Evolutionary conservation across 2,113 vertebrate species (phyloP), one percentile per base, ranked within the genome.

Genomic region (Microtus montanus): DNA sequence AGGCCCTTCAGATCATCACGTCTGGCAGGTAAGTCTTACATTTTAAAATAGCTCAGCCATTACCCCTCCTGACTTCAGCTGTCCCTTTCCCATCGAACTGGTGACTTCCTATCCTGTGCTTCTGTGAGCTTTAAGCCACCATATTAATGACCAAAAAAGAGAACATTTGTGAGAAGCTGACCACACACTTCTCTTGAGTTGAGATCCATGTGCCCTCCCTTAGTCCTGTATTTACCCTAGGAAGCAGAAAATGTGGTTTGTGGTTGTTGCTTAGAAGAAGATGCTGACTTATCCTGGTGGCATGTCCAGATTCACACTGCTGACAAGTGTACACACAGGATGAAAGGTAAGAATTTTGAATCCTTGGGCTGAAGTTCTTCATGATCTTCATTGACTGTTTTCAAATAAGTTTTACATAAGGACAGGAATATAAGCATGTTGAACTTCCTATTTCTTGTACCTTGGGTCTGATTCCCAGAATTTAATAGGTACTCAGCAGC

Each of bases 1-100:
- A 75, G 20, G 9, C 15, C 87, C 26, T 78, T 78, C 85, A 96
- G 71, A 73, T 92, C 19, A 84, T 87, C 35, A n/a, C 6, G 84
- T 85, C 71, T 52, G 11, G n/a, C 6, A 64, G 64, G 84, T 30
- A 85, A 87, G 77, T 54, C 92, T 85, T 61, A 44, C 61, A 74
- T 90, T 96, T 92, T 91, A 68, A 92, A 92, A 87, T 5, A 83
- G 44, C 33, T 93, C 47, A 87, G 75, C 63, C 74, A 89, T 82
- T 49, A 14, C 0, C 90, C 52, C 4, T 41, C 5, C 41, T 80
- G 47, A 30, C 68, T 94, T 94, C 30, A 80, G 38, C 38, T 90
- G 92, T 92, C 10, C 52, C 80, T 82, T 5, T 1, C 2, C 19
- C 17, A 78, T 5, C n/a, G 75, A 80, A 83, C 74, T 79, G 71